phyloP scores from a whole-genome alignment of 1,140 invertebrate genomes.

The Bilobella aurantiaca region DNA sequence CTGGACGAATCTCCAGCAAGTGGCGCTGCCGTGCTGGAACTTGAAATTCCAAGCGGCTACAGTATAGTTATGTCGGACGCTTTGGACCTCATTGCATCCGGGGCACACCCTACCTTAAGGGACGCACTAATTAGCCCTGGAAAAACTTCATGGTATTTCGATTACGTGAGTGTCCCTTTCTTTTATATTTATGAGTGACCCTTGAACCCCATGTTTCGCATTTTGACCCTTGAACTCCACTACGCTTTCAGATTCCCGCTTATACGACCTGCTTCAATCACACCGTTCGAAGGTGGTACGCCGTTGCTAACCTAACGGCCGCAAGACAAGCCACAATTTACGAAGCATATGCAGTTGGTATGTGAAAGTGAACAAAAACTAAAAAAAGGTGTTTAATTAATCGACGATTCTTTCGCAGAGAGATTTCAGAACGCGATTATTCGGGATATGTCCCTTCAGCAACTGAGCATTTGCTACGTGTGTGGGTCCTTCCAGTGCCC shows the following conservation, averaged over 20 bases:
- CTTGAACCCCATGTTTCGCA: neutral
- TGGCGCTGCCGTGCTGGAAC: slow-evolving; percentile 85
- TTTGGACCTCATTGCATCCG: slow-evolving; percentile 37
- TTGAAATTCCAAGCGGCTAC: slow-evolving; percentile 86
- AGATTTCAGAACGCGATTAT: slow-evolving; percentile 49
- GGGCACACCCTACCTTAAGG: slow-evolving; percentile 39
- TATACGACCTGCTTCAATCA: slow-evolving; percentile 44
- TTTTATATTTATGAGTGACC: neutral
- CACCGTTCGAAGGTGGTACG: slow-evolving; percentile 47
- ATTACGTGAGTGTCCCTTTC: slow-evolving; percentile 37
- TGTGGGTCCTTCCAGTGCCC: slow-evolving; percentile 96
- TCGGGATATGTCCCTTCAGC: slow-evolving; percentile 46
- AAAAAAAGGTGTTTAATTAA: too few species aligned
- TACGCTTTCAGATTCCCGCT: slow-evolving; percentile 39
- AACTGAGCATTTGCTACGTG: slow-evolving; percentile 71
- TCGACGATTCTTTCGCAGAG: slow-evolving; percentile 44
- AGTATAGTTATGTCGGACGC: slow-evolving; percentile 68
- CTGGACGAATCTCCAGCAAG: slow-evolving; percentile 63
- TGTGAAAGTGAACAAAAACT: too few species aligned
- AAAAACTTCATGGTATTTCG: slow-evolving; percentile 43
- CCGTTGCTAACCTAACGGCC: slow-evolving; percentile 50
- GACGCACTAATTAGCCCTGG: slow-evolving; percentile 38
- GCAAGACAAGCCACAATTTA: slow-evolving; percentile 48
- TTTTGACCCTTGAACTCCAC: neutral
- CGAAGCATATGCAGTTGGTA: slow-evolving; percentile 52